Conservation (phyloP, 1,140 invertebrate genomes). For the Brachionus plicatilis region DNA sequence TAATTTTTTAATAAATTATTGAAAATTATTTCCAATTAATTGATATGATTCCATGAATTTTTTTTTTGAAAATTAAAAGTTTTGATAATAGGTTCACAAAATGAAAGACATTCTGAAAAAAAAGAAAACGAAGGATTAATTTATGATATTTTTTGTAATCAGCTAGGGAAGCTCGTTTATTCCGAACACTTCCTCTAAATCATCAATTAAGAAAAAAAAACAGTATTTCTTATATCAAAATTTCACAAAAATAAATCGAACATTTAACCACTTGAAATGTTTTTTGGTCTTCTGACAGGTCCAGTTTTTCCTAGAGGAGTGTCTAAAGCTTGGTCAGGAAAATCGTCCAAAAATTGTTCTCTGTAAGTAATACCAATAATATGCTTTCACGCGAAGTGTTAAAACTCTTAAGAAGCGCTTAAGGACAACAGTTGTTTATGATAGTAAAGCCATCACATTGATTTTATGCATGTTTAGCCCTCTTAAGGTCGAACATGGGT, state of each 20-base stretch:
- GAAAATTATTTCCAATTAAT: too few species aligned
- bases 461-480: not conserved
- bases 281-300: not conserved
- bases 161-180: too few species aligned
- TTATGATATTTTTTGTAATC: too few species aligned
- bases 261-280: not conserved
- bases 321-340: not conserved
- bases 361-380: not conserved
- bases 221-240: not conserved
- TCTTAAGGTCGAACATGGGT: not conserved
- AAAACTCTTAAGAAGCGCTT: not conserved
- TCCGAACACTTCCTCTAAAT: too few species aligned
- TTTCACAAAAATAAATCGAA: not conserved
- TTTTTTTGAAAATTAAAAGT: too few species aligned
- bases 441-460: not conserved
- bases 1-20: too few species aligned
- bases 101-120: too few species aligned
- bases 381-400: not conserved
- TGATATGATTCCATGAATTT: too few species aligned
- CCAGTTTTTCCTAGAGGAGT: too few species aligned
- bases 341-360: not conserved
- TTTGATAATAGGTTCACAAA: too few species aligned
- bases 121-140: too few species aligned
- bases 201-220: too few species aligned
- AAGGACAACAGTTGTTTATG: not conserved